Conservation (phyloP, 2,888 invertebrate genomes). For the Xestia sexstrigata region DNA sequence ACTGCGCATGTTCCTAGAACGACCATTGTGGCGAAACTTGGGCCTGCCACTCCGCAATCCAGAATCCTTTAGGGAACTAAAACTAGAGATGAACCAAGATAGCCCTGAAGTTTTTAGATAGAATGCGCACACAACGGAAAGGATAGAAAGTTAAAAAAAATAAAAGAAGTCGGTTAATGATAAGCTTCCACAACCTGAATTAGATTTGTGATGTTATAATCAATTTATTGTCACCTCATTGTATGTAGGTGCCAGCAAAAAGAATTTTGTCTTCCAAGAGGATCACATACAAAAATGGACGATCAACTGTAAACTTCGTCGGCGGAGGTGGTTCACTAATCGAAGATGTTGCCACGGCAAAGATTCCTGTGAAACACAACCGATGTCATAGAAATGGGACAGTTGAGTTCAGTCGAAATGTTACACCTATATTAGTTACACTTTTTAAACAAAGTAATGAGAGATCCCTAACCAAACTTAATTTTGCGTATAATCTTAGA, state of each 20-base stretch:
- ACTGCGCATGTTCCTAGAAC: conserved; percentile 3
- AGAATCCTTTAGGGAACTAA: not conserved
- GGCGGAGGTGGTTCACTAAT: conserved; percentile 23
- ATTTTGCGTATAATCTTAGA: not conserved
- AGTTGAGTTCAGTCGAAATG: not conserved
- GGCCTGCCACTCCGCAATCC: not conserved
- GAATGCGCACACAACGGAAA: not conserved
- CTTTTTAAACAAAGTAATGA: not conserved
- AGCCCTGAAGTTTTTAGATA: not conserved
- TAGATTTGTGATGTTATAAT: not conserved
- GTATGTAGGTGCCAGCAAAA: conserved; percentile 62
- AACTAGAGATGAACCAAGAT: not conserved
- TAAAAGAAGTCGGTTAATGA: no score
- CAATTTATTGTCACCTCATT: conserved; percentile 34
- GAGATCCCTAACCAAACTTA: not conserved
- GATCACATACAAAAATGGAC: conserved; percentile 63
- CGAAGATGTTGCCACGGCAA: conserved; percentile 3
- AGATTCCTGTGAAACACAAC: conserved; percentile 27
- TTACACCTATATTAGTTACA: not conserved
- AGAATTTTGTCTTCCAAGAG: conserved; percentile 62
- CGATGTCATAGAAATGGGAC: not conserved
- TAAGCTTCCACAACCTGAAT: conserved; percentile 3
- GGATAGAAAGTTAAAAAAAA: not conserved
- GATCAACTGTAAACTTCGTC: conserved; percentile 59
- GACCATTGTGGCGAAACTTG: not conserved